Evolutionary conservation across 2,797 vertebrate species (phyloP).

Genomic region (Scolopax rusticola): DNA sequence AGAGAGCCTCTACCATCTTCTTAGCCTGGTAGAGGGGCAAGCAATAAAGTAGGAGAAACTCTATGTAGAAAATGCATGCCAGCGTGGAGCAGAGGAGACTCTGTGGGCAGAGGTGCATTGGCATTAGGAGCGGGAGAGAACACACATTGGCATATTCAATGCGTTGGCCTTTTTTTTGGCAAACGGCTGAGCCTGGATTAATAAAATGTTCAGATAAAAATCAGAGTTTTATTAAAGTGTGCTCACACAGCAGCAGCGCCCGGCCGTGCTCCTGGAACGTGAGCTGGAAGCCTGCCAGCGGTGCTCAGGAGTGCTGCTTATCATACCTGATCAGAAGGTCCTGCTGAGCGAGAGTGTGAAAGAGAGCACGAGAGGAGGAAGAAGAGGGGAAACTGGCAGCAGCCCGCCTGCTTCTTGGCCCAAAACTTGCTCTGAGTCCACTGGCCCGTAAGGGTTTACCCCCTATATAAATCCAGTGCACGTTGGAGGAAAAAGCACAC

Average conservation of each 20-base stretch:
- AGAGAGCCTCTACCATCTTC: background rate
- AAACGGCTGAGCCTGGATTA: constrained; percentile 53
- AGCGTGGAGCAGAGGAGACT: background rate
- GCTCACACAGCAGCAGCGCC: constrained; percentile 1
- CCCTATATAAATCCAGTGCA: constrained; percentile 38
- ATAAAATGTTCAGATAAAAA: constrained; percentile 75
- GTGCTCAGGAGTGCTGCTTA: constrained; percentile 27
- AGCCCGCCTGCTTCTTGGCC: background rate
- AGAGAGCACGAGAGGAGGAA: background rate
- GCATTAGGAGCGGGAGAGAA: constrained; percentile 20
- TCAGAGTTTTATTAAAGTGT: constrained; percentile 64
- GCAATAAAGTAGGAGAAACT: background rate
- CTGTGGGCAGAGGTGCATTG: background rate
- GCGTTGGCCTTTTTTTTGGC: constrained; percentile 50
- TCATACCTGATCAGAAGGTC: constrained; percentile 52
- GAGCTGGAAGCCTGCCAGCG: constrained; percentile 59
- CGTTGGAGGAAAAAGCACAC: constrained; percentile 8
- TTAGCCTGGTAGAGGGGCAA: background rate
- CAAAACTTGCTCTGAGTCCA: background rate
- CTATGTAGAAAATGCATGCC: background rate
- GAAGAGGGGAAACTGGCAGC: constrained; percentile 5
- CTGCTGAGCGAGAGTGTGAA: background rate
- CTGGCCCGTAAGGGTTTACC: background rate
- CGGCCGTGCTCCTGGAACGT: background rate
- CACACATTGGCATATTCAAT: constrained; percentile 7